A percentile compares a stretch with the other conserved stretches of the same genome.
These are phyloP conservation scores for Peromyscus californicus DNA, from an alignment of 2,113 vertebrate genomes.

Conservation along the genomic window DNA sequence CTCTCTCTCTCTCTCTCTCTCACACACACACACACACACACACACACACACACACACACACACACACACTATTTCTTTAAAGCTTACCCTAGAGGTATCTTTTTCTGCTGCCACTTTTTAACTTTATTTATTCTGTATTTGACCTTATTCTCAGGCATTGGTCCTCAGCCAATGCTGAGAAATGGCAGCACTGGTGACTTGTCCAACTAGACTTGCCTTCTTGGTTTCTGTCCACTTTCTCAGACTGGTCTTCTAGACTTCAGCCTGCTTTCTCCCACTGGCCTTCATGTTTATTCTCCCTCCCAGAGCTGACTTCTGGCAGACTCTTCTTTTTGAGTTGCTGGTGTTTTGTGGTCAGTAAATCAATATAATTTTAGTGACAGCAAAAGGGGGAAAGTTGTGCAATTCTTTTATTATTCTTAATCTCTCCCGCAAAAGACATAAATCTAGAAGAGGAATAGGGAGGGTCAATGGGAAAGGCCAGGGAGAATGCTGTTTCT, in stretches of 20 bases:
- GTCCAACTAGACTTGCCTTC: background rate
- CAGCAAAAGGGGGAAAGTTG: constrained; percentile 48
- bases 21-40: no score
- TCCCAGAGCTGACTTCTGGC: constrained; percentile 53
- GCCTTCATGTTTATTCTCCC: background rate
- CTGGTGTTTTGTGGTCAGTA: constrained; percentile 61
- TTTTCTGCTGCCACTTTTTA: background rate
- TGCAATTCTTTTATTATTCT: constrained; percentile 64
- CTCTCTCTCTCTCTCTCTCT: no score
- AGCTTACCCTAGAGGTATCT: background rate
- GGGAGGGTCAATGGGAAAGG: constrained; percentile 1
- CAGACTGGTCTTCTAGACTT: background rate
- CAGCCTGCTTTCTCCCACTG: background rate
- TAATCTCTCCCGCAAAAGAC: constrained; percentile 61
- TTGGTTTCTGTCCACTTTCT: background rate
- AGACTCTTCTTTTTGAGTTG: constrained; percentile 50
- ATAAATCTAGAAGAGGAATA: constrained; percentile 57
- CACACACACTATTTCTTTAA: background rate
- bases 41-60: no score
- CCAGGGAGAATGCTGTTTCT: constrained; percentile 46
- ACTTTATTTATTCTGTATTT: background rate
- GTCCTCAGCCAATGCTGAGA: background rate
- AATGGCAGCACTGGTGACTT: background rate
- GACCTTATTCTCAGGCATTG: background rate
- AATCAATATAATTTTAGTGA: constrained; percentile 64